Percentiles rank a stretch among this genome's conserved stretches.
phyloP scores from a whole-genome alignment of 2,888 invertebrate species.

The Lacanobia oleracea region DNA sequence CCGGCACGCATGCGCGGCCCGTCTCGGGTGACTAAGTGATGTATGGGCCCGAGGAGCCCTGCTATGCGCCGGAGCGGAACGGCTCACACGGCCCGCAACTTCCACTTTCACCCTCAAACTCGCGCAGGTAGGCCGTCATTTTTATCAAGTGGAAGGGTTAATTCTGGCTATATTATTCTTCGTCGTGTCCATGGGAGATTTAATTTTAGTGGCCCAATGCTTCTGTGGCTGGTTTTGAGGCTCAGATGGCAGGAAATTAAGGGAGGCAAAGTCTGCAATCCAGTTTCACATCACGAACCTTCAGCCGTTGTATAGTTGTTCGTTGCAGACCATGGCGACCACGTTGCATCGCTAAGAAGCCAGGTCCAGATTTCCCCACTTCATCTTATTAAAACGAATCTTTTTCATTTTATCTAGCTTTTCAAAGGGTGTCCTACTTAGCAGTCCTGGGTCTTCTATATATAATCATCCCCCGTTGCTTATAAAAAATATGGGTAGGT shows the following conservation, averaged over 20 bases:
- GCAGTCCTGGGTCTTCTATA: constrained; percentile 18
- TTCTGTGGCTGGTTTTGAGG: neutral
- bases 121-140: constrained; percentile 44
- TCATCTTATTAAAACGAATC: neutral
- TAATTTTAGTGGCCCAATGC: neutral
- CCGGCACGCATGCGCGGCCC: constrained; percentile 67
- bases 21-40: constrained; percentile 72
- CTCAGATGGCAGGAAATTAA: neutral
- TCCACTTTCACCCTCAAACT: constrained; percentile 60
- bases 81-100: constrained; percentile 65
- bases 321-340: too few relatives aligned
- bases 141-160: constrained; percentile 48
- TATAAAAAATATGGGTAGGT: neutral
- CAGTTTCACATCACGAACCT: neutral
- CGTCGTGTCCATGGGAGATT: neutral
- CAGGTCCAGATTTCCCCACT: neutral
- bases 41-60: constrained; percentile 68
- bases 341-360: neutral
- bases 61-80: constrained; percentile 71
- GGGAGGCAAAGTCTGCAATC: neutral
- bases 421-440: constrained; percentile 13
- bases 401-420: constrained; percentile 6
- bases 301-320: too few relatives aligned
- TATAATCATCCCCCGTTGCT: constrained; percentile 14
- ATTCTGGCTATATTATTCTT: neutral